Evolutionary conservation across 2,888 invertebrate genomes (phyloP).

Genomic region (Zaprionus bogoriensis): DNA sequence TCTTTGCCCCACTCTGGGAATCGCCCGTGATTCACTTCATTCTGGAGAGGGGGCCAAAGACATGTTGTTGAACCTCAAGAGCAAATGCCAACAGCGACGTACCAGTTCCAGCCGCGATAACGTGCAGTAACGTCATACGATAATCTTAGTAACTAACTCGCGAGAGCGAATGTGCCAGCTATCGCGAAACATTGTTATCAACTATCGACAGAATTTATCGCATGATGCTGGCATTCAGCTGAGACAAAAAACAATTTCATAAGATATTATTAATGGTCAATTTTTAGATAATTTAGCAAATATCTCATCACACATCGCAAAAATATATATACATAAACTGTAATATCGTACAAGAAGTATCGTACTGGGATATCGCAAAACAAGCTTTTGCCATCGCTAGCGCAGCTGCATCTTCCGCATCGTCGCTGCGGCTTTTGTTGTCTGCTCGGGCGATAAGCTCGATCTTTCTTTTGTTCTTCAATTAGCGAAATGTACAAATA

Average conservation of each 20-base stretch:
- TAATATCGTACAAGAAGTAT: too few relatives aligned
- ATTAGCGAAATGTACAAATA: slow-evolving; percentile 15
- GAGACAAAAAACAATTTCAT: too few relatives aligned
- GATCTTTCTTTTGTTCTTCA: slow-evolving; percentile 27
- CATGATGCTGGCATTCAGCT: too few relatives aligned
- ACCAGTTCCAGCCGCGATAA: neutral
- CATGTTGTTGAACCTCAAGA: slow-evolving; percentile 45
- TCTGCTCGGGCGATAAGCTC: slow-evolving; percentile 26
- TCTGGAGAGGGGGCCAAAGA: neutral
- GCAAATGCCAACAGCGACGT: neutral
- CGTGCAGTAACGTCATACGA: neutral
- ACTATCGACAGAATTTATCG: too few relatives aligned
- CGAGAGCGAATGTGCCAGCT: too few relatives aligned
- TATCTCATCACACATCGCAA: too few relatives aligned
- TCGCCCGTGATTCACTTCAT: slow-evolving; percentile 27
- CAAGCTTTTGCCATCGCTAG: neutral
- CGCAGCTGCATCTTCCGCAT: neutral
- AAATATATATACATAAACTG: too few relatives aligned
- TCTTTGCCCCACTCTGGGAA: neutral
- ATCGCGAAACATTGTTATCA: too few relatives aligned
- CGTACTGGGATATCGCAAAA: too few relatives aligned
- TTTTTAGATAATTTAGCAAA: too few relatives aligned
- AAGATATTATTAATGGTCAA: too few relatives aligned
- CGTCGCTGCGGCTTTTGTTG: slow-evolving; percentile 26
- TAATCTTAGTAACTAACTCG: too few relatives aligned